phyloP scores from a whole-genome alignment of 2,888 invertebrate species.

The Gryllus longicercus region DNA sequence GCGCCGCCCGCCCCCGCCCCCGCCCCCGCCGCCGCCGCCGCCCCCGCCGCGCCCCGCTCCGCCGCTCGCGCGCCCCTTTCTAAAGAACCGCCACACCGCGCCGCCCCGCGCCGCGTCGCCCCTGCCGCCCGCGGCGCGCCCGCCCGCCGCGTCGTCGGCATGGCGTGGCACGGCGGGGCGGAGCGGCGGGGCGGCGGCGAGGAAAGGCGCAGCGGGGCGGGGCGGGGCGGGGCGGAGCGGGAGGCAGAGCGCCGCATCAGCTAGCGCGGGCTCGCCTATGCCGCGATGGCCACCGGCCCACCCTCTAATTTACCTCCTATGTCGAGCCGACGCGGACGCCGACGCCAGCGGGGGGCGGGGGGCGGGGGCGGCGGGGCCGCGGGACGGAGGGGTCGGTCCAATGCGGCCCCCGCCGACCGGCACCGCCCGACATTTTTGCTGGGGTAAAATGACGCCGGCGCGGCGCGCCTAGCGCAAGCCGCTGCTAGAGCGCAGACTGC shows the following conservation, averaged over 20 bases:
- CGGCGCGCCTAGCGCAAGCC: too few species aligned
- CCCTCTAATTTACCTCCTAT: slow-evolving; percentile 17
- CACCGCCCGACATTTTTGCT: background rate
- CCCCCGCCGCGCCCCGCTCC: background rate
- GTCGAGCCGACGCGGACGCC: background rate
- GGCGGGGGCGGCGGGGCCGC: too few species aligned
- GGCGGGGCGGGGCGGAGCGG: background rate
- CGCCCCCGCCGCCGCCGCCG: background rate
- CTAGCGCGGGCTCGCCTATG: background rate
- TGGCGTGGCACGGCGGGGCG: background rate
- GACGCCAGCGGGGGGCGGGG: background rate
- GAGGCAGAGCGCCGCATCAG: background rate
- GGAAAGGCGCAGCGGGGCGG: background rate
- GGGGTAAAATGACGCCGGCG: background rate
- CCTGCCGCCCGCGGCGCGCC: background rate
- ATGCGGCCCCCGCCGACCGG: too few species aligned
- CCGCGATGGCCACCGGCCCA: background rate
- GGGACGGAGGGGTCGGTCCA: too few species aligned
- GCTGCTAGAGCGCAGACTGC: too few species aligned
- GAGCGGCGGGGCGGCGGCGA: background rate
- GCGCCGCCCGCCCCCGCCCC: background rate
- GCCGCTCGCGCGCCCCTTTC: slow-evolving; percentile 2
- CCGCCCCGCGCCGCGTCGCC: background rate
- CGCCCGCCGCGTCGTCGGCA: background rate
- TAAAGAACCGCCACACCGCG: background rate